These are phyloP conservation scores for Julus scandinavius DNA, from an alignment of 2,888 invertebrate species.

Conservation along the genomic window DNA sequence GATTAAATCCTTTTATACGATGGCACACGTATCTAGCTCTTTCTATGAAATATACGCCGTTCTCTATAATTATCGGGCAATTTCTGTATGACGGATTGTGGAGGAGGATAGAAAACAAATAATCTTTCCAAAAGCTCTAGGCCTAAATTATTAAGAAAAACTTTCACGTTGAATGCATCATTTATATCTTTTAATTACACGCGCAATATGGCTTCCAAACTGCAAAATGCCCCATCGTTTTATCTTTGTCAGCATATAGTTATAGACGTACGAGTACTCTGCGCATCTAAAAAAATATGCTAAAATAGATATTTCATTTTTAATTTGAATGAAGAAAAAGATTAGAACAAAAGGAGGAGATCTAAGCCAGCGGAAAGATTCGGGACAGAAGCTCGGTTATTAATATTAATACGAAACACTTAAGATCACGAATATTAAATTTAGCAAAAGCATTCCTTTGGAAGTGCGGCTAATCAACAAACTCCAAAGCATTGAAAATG, in stretches of 20 bases:
- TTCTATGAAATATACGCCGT: background rate
- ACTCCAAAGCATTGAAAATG: background rate
- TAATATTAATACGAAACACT: constrained; percentile 34
- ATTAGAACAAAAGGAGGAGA: constrained; percentile 6
- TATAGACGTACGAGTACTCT: background rate
- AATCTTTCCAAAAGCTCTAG: background rate
- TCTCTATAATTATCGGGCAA: constrained; percentile 7
- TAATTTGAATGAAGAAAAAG: constrained; percentile 27
- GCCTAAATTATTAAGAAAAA: constrained; percentile 4
- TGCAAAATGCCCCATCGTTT: constrained; percentile 13
- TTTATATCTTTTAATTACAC: constrained; percentile 42
- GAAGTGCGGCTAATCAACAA: background rate
- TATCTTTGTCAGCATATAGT: background rate
- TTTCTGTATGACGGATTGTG: constrained; percentile 16
- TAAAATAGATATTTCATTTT: constrained; percentile 27
- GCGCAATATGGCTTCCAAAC: background rate
- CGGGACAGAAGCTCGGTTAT: constrained; percentile 13
- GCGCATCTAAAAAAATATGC: background rate
- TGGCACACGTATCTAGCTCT: background rate
- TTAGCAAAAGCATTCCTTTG: background rate
- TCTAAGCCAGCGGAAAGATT: constrained; percentile 13
- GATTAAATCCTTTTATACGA: constrained; percentile 6
- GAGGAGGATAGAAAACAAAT: constrained; percentile 7
- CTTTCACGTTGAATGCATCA: constrained; percentile 19
- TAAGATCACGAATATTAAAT: constrained; percentile 1